Percentiles rank a stretch among this genome's conserved stretches.
phyloP scores from a whole-genome alignment of 1,140 invertebrate species.

The Propsilocerus akamusi region DNA sequence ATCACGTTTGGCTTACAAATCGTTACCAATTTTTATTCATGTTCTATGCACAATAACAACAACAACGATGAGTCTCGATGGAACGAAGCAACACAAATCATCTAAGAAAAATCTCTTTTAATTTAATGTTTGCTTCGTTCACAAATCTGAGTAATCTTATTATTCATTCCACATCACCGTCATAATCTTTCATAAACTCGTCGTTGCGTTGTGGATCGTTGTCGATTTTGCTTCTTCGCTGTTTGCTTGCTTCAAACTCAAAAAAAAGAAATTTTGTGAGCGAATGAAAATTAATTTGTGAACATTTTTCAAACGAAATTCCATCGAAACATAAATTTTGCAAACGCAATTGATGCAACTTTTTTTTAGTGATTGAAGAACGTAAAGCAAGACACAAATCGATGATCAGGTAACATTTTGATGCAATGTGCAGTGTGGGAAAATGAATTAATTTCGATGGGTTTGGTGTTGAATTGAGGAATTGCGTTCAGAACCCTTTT shows the following conservation, averaged over 20 bases:
- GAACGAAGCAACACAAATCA: not conserved
- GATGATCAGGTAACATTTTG: not conserved
- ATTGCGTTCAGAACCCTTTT: too few species aligned
- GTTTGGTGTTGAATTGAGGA: too few species aligned
- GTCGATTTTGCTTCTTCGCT: not conserved
- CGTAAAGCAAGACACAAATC: too few species aligned
- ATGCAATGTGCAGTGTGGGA: not conserved
- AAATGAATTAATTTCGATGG: too few species aligned
- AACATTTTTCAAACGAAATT: not conserved
- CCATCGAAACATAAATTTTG: not conserved
- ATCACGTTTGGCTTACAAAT: too few species aligned
- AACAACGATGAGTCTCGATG: too few species aligned
- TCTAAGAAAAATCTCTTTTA: constrained; percentile 2
- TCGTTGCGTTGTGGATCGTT: not conserved
- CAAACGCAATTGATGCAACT: too few species aligned
- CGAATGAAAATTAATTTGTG: not conserved
- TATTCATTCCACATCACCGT: constrained; percentile 2
- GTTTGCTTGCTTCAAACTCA: too few species aligned
- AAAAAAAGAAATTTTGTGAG: not conserved
- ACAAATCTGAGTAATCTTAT: not conserved
- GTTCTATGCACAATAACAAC: too few species aligned
- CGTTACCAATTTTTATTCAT: too few species aligned
- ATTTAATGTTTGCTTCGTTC: not conserved
- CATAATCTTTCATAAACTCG: not conserved
- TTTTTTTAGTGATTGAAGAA: too few species aligned